Base-by-base conservation (phyloP, 2,113 vertebrate genomes). In the Lutjanus erythropterus region DNA sequence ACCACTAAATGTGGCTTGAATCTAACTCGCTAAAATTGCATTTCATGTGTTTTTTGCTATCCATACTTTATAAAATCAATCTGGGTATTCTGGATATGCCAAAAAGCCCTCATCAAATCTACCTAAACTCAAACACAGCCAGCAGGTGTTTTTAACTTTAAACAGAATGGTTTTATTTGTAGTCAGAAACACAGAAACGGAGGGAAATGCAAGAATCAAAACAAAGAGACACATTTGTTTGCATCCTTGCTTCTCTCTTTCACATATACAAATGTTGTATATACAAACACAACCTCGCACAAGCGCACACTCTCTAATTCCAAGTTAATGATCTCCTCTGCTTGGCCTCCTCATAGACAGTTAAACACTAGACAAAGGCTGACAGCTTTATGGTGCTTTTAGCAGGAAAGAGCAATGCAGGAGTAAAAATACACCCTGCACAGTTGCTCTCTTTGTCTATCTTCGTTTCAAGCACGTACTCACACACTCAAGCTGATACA, bases 321-420 rank as follows among this genome's bases (percentile, higher is more conserved):
- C 68, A 53, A 52, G 78, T 86, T 88, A 85, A 85, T 87, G 86
- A 89, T 86, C 78, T 88, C 77, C 60, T 79, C 79, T 81, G 50
- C 16, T 1, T 71, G 46, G 59, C 59, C 70, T 79, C 69, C 58
- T 83, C 44, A 21, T 29, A 79, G 73, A 78, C 42, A 59, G 58
- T 58, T 81, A 78, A 85, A 78, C 73, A 66, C 59, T 56, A 83
- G 76, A 83, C 66, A 71, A 81, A 83, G 73, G 39, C 62, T 65
- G 80, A 85, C 83, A 88, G 78, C 19, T 75, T 86, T 77, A 83
- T 14, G 25, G 58, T 6, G 25, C 61, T 62, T 75, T 65, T 25
- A 61, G 68, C 47, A 56, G 39, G 35, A 70, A 39, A 70, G 37
- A 74, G 73, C 6, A 0, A 53, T 1, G 52, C 7, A 31, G 49